phyloP scores from a whole-genome alignment of 1,140 invertebrate species.

The Hormaphis cornu region DNA sequence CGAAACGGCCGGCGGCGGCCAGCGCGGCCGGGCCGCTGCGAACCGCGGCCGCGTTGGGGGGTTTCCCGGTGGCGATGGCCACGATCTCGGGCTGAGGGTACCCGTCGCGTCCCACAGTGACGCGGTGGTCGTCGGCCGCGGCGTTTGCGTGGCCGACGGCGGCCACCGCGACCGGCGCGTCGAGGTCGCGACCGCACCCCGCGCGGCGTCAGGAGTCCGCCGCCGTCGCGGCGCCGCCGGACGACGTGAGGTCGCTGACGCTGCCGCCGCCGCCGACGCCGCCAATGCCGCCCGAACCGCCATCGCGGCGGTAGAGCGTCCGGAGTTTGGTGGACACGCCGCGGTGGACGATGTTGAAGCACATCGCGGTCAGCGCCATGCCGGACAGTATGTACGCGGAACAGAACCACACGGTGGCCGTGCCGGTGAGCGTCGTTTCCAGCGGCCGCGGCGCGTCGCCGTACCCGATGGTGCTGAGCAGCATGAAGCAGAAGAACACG shows the following conservation, averaged over 20 bases:
- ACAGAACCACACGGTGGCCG: slow-evolving; percentile 65
- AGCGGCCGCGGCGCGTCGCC: slow-evolving; percentile 48
- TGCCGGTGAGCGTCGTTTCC: slow-evolving; percentile 21
- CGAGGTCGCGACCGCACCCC: not conserved
- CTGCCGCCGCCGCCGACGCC: not conserved
- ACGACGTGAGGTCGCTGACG: not conserved
- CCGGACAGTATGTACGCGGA: slow-evolving; percentile 92
- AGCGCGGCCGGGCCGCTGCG: not conserved
- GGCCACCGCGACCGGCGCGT: not conserved
- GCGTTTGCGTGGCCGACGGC: not conserved
- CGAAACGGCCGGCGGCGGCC: not conserved
- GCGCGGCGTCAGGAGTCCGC: slow-evolving; percentile 1
- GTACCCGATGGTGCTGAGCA: slow-evolving; percentile 73
- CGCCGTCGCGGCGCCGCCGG: not conserved
- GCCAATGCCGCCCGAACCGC: not conserved
- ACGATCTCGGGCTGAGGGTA: slow-evolving; percentile 34
- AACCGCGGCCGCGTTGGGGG: not conserved
- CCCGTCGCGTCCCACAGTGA: slow-evolving; percentile 26
- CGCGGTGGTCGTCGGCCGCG: slow-evolving; percentile 7
- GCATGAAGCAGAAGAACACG: slow-evolving; percentile 92
- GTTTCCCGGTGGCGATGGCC: slow-evolving; percentile 32
- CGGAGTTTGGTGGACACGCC: slow-evolving; percentile 40
- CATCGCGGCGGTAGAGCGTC: not conserved
- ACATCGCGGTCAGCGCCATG: slow-evolving; percentile 94
- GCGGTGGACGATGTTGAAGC: slow-evolving; percentile 90